Evolutionary conservation across 2,888 invertebrate species (phyloP).

Genomic region (Mythimna loreyi): DNA sequence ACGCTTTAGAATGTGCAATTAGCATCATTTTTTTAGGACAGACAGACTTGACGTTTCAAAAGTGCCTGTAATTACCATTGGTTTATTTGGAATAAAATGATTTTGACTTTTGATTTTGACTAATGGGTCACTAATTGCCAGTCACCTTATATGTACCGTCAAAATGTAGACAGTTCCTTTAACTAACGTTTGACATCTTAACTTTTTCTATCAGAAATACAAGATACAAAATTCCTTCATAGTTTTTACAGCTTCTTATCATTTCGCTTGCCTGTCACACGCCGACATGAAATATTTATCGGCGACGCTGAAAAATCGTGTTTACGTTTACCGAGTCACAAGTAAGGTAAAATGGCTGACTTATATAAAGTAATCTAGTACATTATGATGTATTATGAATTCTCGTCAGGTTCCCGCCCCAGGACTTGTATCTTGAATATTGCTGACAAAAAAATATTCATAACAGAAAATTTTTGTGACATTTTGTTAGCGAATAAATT

Average conservation of each 20-base stretch:
- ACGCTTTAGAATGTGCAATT: too few relatives aligned
- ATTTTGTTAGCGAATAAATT: not conserved
- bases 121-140: too few relatives aligned
- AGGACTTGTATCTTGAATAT: constrained; percentile 24
- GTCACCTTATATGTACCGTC: not conserved
- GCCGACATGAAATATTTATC: constrained; percentile 56
- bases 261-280: constrained; percentile 40
- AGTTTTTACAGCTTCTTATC: constrained; percentile 42
- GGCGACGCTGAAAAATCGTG: constrained; percentile 51
- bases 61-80: too few relatives aligned
- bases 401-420: constrained; percentile 23
- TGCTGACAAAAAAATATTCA: constrained; percentile 35
- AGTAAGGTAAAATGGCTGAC: constrained; percentile 31
- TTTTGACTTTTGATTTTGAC: too few relatives aligned
- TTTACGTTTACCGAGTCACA: constrained; percentile 52
- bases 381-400: constrained; percentile 40
- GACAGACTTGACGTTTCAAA: too few relatives aligned
- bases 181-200: not conserved
- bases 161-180: not conserved
- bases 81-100: too few relatives aligned
- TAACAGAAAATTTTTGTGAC: not conserved
- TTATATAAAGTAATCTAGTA: constrained; percentile 38
- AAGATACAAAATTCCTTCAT: constrained; percentile 21
- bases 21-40: too few relatives aligned
- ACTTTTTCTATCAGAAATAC: constrained; percentile 18